A percentile compares a stretch with the other conserved stretches of the same genome.
Conservation (phyloP, 2,113 vertebrate species). For the Microtus ochrogaster region DNA sequence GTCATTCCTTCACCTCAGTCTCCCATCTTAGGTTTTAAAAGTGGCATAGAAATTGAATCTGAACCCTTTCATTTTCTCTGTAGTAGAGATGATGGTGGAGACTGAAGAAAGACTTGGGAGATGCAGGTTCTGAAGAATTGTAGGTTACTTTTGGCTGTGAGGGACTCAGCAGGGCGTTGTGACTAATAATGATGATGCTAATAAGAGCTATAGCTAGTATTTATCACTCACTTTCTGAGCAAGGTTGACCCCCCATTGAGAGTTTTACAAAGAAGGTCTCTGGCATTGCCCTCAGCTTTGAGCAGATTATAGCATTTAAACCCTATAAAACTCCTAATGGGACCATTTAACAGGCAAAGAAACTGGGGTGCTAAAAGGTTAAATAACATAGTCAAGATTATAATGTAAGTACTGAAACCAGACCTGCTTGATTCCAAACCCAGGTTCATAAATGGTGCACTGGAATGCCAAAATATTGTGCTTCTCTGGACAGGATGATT, state of each 20-base stretch:
- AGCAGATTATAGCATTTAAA: constrained; percentile 58
- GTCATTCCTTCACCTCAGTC: neutral
- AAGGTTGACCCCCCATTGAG: neutral
- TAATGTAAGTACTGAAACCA: neutral
- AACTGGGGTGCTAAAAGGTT: constrained; percentile 34
- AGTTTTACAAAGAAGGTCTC: constrained; percentile 42
- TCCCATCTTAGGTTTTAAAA: constrained; percentile 54
- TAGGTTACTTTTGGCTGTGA: neutral
- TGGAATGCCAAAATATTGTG: constrained; percentile 23
- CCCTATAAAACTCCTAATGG: constrained; percentile 57
- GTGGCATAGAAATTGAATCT: constrained; percentile 23
- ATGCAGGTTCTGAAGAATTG: constrained; percentile 1
- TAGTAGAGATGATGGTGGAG: neutral
- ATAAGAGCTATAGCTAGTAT: constrained; percentile 34
- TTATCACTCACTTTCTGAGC: constrained; percentile 20
- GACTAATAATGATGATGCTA: constrained; percentile 53
- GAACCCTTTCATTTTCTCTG: constrained; percentile 31
- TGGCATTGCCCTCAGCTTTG: constrained; percentile 21
- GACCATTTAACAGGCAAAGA: constrained; percentile 31
- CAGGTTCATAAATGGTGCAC: neutral
- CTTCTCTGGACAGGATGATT: constrained; percentile 1
- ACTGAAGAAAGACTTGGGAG: constrained; percentile 42
- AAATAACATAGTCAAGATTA: constrained; percentile 60
- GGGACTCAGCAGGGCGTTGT: constrained; percentile 38
- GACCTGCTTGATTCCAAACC: constrained; percentile 15